Conservation (phyloP, 1,140 invertebrate species). For the Vanessa atalanta region DNA sequence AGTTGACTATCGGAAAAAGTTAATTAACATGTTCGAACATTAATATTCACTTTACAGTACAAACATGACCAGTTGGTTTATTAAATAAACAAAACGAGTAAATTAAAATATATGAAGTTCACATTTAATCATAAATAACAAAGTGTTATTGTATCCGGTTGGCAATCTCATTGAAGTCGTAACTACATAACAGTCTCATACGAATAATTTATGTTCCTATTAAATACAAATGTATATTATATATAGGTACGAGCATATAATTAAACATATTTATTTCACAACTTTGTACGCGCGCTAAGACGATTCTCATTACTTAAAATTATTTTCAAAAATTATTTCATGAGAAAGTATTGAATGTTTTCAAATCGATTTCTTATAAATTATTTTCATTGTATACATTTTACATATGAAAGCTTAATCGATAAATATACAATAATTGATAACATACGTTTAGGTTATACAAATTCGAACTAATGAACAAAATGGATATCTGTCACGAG, state of each 20-base stretch:
- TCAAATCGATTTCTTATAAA: too few species aligned
- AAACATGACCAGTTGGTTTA: neutral
- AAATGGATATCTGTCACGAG: too few species aligned
- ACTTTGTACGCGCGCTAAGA: neutral
- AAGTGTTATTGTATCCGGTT: slow-evolving; percentile 9
- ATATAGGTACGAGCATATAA: neutral
- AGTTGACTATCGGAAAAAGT: too few species aligned
- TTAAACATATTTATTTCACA: neutral
- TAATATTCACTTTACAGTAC: neutral
- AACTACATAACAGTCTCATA: slow-evolving; percentile 1
- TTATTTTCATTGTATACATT: too few species aligned
- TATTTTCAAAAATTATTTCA: too few species aligned
- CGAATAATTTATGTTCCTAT: slow-evolving; percentile 8
- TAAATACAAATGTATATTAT: neutral
- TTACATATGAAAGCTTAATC: too few species aligned
- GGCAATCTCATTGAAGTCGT: slow-evolving; percentile 6
- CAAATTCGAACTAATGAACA: too few species aligned
- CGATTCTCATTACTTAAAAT: too few species aligned
- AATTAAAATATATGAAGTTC: slow-evolving; percentile 3
- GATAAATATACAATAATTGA: too few species aligned
- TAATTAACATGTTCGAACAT: neutral
- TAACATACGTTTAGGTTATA: too few species aligned
- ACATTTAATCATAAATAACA: slow-evolving; percentile 9
- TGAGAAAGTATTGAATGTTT: too few species aligned
- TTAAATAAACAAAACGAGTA: neutral